These are phyloP conservation scores for Myrmecophaga tridactyla DNA, from an alignment of 2,113 vertebrate species.

Conservation along the genomic window DNA sequence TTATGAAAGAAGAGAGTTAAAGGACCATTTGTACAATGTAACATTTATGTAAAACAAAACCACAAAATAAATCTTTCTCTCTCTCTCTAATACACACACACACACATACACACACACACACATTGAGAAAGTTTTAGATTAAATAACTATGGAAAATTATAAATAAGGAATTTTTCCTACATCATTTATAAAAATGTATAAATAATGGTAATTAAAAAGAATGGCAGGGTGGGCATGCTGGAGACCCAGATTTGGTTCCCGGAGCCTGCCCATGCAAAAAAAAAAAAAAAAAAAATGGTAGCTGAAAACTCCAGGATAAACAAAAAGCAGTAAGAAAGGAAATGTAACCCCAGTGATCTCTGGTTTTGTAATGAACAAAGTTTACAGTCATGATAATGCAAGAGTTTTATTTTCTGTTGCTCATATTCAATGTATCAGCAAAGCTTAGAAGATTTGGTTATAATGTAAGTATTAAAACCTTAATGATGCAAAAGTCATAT, in stretches of 20 bases:
- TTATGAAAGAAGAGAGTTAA: conserved; percentile 25
- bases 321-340: background rate
- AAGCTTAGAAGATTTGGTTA: background rate
- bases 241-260: too few species aligned
- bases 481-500: background rate
- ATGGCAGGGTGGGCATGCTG: too few species aligned
- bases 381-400: conserved; percentile 10
- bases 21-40: background rate
- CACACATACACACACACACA: background rate
- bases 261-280: too few species aligned
- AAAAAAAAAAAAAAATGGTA: too few species aligned
- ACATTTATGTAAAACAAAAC: conserved; percentile 33
- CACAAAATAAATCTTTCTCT: background rate
- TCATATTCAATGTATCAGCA: background rate
- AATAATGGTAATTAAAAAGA: background rate
- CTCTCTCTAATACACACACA: background rate
- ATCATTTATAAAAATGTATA: background rate
- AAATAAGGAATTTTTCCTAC: background rate
- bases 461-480: background rate
- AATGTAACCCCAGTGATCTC: background rate
- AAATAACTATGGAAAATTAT: background rate
- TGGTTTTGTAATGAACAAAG: background rate
- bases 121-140: background rate
- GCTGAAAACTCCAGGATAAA: background rate
- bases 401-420: background rate